A percentile compares a stretch with the other conserved stretches of the same genome.
Conservation (phyloP, 2,888 invertebrate species). For the Brachylomia viminalis region DNA sequence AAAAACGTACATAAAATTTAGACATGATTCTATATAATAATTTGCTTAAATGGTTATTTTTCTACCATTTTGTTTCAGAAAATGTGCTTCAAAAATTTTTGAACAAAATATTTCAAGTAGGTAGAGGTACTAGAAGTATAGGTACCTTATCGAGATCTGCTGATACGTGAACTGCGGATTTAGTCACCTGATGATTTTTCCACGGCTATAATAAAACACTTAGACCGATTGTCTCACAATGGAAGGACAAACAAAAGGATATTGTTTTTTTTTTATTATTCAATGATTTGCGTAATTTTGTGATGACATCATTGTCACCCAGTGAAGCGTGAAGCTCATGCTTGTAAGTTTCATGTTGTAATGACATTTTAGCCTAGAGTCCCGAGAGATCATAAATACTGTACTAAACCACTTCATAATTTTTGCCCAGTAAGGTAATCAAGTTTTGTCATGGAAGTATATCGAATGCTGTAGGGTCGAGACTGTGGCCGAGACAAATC, state of each 20-base stretch:
- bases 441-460: constrained; percentile 8
- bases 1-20: not conserved
- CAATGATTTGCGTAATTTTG: constrained; percentile 72
- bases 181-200: constrained; percentile 48
- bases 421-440: constrained; percentile 9
- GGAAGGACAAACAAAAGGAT: constrained; percentile 71
- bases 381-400: constrained; percentile 11
- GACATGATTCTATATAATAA: not conserved
- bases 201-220: constrained; percentile 54
- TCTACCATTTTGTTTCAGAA: not conserved
- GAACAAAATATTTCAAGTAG: constrained; percentile 8
- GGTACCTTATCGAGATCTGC: constrained; percentile 1
- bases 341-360: constrained; percentile 67
- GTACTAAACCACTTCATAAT: constrained; percentile 6
- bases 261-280: constrained; percentile 63
- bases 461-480: constrained; percentile 13
- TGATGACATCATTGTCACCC: constrained; percentile 77
- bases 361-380: constrained; percentile 37
- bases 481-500: constrained; percentile 20
- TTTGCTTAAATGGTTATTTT: not conserved
- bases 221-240: constrained; percentile 70
- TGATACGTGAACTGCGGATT: constrained; percentile 32
- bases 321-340: constrained; percentile 73
- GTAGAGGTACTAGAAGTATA: not conserved
- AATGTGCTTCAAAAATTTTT: not conserved